Evolutionary conservation across 1,140 invertebrate species (phyloP), one percentile per base, ranked within the genome.

Genomic region (Eupeodes corollae): DNA sequence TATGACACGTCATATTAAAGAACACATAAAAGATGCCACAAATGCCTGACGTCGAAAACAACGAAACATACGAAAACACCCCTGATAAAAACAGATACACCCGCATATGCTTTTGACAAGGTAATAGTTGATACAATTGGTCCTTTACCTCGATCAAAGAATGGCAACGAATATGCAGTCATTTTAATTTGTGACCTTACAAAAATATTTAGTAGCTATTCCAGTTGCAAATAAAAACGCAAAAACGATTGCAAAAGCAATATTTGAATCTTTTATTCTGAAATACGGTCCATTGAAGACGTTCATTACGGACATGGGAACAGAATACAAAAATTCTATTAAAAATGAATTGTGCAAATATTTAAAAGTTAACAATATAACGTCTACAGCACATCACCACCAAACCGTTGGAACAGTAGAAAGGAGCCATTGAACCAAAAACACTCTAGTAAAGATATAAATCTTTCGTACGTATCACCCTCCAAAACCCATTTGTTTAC

Each of bases 51-150:
- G 13, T 26, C 35, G 10, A 56, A 54, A 46, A 50, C 18, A n/a
- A 43, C 21, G n/a, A 21, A 16, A 15, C 30, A 42, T 42, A 43
- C n/a, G 5, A 55, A 51, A 37, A 21, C 18, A 33, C 56, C 55
- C 0, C 49, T 61, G 52, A 21, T 32, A 14, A 56, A 56, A 3
- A 60, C 56, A 2, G 49, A 52, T 19, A 55, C 54, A 1, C 47
- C 53, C 1, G 19, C 34, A 13, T 30, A 40, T 9, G 21, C 44
- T 8, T 58, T 48, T 26, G 50, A 56, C 6, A 52, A 50, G 38
- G 3, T 56, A 33, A 41, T 47, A 5, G 16, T 56, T 6, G 49
- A 56, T 41, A 53, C 46, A 2, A 41, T 49, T 1, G 49, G 49
- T 56, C 3, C 16, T 50, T 21, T 51, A 9, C 26, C 11, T 6